Evolutionary conservation across 2,113 vertebrate species (phyloP).

Genomic region (Regulus satrapa): DNA sequence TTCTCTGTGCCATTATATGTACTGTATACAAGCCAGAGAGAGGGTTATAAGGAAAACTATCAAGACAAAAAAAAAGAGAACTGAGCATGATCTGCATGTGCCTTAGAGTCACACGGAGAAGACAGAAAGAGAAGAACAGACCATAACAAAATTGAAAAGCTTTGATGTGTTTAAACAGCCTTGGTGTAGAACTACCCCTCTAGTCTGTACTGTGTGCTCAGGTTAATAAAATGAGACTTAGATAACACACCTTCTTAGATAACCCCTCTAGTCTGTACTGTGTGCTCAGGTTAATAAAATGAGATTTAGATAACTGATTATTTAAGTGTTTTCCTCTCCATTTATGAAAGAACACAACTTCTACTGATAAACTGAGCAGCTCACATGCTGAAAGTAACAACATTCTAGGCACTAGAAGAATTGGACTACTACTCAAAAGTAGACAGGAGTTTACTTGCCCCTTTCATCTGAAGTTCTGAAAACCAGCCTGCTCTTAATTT

Average conservation of each 20-base stretch:
- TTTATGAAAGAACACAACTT: neutral
- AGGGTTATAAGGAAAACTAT: neutral
- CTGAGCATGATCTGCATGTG: neutral
- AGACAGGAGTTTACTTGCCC: neutral
- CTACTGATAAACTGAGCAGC: neutral
- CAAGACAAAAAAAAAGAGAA: neutral
- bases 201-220: neutral
- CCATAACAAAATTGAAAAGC: neutral
- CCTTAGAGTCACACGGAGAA: neutral
- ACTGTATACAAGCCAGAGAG: neutral
- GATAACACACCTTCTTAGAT: too few species aligned
- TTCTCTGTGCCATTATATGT: neutral
- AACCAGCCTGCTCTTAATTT: neutral
- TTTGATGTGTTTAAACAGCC: neutral
- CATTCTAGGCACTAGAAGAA: neutral
- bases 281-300: neutral
- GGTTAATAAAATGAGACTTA: constrained; percentile 17
- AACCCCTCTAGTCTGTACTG: neutral
- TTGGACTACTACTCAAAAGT: neutral
- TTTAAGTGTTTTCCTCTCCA: neutral
- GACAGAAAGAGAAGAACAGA: neutral
- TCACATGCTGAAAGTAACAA: neutral
- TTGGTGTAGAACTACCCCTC: neutral
- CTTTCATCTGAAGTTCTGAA: neutral
- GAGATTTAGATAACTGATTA: neutral